These are phyloP conservation scores for Drosophila seguyi DNA, from an alignment of 1,140 invertebrate genomes.

Conservation along the genomic window DNA sequence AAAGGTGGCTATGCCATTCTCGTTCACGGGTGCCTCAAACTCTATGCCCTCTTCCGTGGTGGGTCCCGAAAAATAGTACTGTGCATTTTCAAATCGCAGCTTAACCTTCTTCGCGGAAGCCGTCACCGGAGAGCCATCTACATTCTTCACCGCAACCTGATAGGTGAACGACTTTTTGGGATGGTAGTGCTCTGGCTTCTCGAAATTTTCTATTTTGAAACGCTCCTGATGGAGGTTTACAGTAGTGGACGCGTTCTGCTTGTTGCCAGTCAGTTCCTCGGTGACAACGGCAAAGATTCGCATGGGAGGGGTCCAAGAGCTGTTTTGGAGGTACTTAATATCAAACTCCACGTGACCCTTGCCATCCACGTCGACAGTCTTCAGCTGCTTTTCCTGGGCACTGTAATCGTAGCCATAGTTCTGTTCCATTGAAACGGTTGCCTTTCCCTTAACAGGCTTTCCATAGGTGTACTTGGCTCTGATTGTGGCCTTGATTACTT, in stretches of 20 bases:
- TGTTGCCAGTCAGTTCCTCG: constrained; percentile 89
- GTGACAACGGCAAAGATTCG: constrained; percentile 91
- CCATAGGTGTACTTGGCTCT: constrained; percentile 91
- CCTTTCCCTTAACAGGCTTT: constrained; percentile 91
- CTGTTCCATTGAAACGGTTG: constrained; percentile 88
- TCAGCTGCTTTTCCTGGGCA: constrained; percentile 78
- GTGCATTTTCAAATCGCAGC: constrained; percentile 20
- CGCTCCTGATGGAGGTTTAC: constrained; percentile 92
- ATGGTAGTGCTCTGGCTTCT: constrained; percentile 91
- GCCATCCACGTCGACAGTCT: constrained; percentile 90
- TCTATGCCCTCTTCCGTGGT: not conserved
- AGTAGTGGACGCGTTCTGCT: constrained; percentile 91
- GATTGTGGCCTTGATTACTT: constrained; percentile 91
- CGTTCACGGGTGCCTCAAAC: constrained; percentile 81
- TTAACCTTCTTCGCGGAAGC: constrained; percentile 88
- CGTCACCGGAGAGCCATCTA: constrained; percentile 89
- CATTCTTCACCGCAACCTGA: constrained; percentile 86
- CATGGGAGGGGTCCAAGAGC: constrained; percentile 76
- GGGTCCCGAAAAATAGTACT: not conserved
- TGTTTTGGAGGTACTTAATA: constrained; percentile 87
- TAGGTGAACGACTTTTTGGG: constrained; percentile 93
- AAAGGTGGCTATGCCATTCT: constrained; percentile 89
- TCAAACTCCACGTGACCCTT: constrained; percentile 90
- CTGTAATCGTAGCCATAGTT: constrained; percentile 28
- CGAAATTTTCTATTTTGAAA: constrained; percentile 93